Base-by-base conservation (phyloP, 92 coral and sea anemone species). In the Heliopora coerulea region DNA sequence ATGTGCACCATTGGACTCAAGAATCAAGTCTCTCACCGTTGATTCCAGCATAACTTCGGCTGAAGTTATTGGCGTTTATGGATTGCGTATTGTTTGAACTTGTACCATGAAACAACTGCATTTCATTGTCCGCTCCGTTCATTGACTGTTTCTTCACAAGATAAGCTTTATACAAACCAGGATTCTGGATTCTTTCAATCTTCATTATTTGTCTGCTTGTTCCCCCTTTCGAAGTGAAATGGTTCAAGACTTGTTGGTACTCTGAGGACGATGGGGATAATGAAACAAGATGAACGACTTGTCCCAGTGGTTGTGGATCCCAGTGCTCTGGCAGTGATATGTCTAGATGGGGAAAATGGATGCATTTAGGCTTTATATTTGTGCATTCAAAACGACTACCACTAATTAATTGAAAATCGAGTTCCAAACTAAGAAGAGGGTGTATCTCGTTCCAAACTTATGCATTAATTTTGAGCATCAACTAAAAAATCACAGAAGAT, bases 171-270 rank as follows among this genome's bases (percentile, higher is more conserved):
- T 86, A 91, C 48, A 91, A 82, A 44, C 75, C 75, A 37, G 96
- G 88, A 72, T 91, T 91, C 62, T 91, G 97, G 9, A 91, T 59
- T 65, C 97, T 83, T 46, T 91, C 82, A 30, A 91, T 84, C 56
- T 78, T 84, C 54, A n/a, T 30, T 23, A 90, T 54, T 0, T 72
- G 61, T 23, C 18, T 23, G 12, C 80, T 58, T 18, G 33, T 61
- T 0, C 86, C 63, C 17, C 79, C 88, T 0, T 84, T 84, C 26
- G 1, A 10, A 25, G 33, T 31, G 14, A 91, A 69, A 37, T 73
- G 66, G 62, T 42, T 60, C 26, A 39, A 10, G 28, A 89, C 89
- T 8, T 37, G 60, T 48, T 82, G 85, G 70, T 86, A 91, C 54
- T 91, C 97, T 34, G 65, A 14, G 26, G 79, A 32, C 13, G 73